These are phyloP conservation scores for Scleropages formosus DNA, from an alignment of 2,797 vertebrate species.

Conservation along the genomic window DNA sequence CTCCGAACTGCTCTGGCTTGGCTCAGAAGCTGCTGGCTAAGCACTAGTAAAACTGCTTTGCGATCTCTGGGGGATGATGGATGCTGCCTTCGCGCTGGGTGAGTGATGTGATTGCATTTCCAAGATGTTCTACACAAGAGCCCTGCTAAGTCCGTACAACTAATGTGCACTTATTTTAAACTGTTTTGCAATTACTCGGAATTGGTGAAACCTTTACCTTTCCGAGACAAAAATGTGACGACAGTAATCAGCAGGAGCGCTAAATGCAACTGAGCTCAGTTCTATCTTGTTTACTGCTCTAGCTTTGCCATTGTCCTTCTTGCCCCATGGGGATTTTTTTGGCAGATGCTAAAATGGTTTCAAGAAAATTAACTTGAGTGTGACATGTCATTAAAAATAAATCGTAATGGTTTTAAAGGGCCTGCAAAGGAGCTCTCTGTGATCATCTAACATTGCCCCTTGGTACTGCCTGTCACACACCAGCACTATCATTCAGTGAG, in stretches of 20 bases:
- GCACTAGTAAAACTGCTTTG: background rate
- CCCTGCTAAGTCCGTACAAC: background rate
- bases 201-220: too few species aligned
- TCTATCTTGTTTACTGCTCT: too few species aligned
- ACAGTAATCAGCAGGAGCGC: too few species aligned
- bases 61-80: too few species aligned
- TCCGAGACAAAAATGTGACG: too few species aligned
- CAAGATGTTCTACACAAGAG: background rate
- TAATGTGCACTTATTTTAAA: background rate
- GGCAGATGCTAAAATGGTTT: background rate
- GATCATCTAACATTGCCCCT: background rate
- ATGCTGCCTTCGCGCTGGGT: background rate
- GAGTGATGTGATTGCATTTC: slow-evolving; percentile 1
- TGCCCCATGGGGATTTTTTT: too few species aligned
- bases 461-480: too few species aligned
- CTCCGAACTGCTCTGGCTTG: background rate
- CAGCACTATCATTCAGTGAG: background rate
- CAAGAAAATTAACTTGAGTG: background rate
- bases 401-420: background rate
- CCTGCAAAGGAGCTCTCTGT: background rate
- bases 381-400: background rate
- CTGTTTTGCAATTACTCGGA: background rate
- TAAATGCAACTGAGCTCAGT: too few species aligned
- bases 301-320: too few species aligned
- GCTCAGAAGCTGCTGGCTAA: background rate